Base-by-base conservation (phyloP, 37 sponge, comb jelly and placozoan species). In the Cladorhizidae sp. region DNA sequence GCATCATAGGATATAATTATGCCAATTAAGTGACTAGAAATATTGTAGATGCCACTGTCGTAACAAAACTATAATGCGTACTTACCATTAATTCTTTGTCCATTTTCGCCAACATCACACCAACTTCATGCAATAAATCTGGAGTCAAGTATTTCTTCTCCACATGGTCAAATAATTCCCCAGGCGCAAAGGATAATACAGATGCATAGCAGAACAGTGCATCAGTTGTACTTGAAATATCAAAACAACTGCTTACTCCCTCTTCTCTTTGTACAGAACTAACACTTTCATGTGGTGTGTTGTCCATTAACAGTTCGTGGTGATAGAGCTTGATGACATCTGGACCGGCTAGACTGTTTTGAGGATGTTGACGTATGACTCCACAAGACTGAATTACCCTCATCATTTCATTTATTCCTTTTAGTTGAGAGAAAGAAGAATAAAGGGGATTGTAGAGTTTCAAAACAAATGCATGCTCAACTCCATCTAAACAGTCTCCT, bases 351-450 rank as follows among this genome's bases (percentile, higher is more conserved):
- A 55, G 63, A 57, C 57, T 57, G 41, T 61, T 36, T n/a, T 80
- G n/a, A 28, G 76, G 75, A 36, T 15, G 11, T 3, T 23, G 25
- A 29, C 29, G 38, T 0, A 26, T 36, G 26, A 77, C 36, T n/a
- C 83, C 83, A 23, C 57, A n/a, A 20, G 20, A 17, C 8, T 40
- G 14, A 22, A 88, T 18, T 41, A 72, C 76, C 31, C 50, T 41
- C 83, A 62, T 78, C 9, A 88, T 23, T 12, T 18, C 74, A 83
- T 61, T 54, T 38, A 52, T 38, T 22, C 73, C 83, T 9, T 83
- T 67, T 38, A 78, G 33, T 38, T 79, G 41, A 22, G 77, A 75
- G 40, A 49, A 29, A 11, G 57, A 57, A 39, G 62, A 45, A 26
- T n/a, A 22, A 2, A 78, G 50, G 26, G 77, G 62, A 21, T 76